A percentile compares a stretch with the other conserved stretches of the same genome.
These are phyloP conservation scores for Hippopotamyrus pictus DNA, from an alignment of 2,797 vertebrate species.

Conservation along the genomic window DNA sequence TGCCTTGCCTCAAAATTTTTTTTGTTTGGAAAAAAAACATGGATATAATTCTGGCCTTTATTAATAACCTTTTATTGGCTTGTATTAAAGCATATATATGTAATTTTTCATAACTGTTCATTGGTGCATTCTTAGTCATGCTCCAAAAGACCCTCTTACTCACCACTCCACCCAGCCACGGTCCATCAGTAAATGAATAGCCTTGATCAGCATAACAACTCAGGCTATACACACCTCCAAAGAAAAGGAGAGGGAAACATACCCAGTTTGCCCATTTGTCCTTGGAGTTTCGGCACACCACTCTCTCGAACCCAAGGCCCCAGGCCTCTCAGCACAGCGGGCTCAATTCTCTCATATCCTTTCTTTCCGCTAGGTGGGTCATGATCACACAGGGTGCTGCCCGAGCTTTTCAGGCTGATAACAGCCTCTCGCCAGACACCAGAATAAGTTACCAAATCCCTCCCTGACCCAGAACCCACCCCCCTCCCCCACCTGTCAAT, in stretches of 20 bases:
- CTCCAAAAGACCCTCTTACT: background rate
- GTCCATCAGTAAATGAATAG: background rate
- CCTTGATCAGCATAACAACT: background rate
- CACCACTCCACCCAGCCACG: background rate
- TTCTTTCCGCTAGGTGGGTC: slow-evolving; percentile 69
- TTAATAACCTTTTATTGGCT: background rate
- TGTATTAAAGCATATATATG: background rate
- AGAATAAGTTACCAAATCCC: slow-evolving; percentile 76
- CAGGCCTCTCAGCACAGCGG: slow-evolving; percentile 51
- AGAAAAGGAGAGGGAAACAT: background rate
- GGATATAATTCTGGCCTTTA: background rate
- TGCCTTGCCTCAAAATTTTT: background rate
- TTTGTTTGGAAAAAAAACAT: background rate
- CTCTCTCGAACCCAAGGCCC: slow-evolving; percentile 47
- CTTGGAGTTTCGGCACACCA: slow-evolving; percentile 53
- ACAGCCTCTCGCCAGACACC: slow-evolving; percentile 65
- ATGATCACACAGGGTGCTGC: slow-evolving; percentile 55
- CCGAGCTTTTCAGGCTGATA: slow-evolving; percentile 70
- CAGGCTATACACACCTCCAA: background rate
- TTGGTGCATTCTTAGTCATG: background rate
- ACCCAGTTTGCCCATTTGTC: slow-evolving; percentile 41
- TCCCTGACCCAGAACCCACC: slow-evolving; percentile 64
- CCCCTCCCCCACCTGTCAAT: slow-evolving; percentile 47
- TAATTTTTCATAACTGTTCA: background rate
- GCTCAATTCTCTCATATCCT: slow-evolving; percentile 72